phyloP scores from a whole-genome alignment of 2,888 invertebrate species.

The Molanna angustata region DNA sequence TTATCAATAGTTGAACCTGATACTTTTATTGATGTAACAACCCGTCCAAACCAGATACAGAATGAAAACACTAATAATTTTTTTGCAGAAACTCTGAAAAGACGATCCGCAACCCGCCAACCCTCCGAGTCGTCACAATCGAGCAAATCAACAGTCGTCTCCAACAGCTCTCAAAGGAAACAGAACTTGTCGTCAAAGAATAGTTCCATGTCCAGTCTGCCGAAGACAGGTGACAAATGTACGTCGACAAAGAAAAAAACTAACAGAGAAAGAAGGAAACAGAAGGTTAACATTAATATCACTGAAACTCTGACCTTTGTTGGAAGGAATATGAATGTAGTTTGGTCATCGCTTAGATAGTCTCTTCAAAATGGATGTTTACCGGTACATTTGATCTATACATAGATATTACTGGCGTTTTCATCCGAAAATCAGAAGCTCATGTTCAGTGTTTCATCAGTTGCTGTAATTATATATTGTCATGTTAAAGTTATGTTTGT shows the following conservation, averaged over 20 bases:
- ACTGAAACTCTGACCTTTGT: conserved; percentile 26
- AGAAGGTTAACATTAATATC: conserved; percentile 30
- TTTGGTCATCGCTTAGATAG: conserved; percentile 26
- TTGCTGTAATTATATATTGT: no score
- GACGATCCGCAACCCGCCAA: neutral
- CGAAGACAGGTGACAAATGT: conserved; percentile 25
- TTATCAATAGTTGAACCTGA: no score
- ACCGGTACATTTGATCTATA: conserved; percentile 13
- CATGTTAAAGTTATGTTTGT: no score
- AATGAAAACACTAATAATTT: no score
- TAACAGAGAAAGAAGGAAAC: conserved; percentile 24
- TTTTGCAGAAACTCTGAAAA: neutral
- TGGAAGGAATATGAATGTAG: conserved; percentile 26
- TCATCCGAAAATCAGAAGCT: no score
- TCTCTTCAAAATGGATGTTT: conserved; percentile 11
- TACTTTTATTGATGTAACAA: no score
- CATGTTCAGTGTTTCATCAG: no score
- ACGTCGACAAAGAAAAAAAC: conserved; percentile 21
- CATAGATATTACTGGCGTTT: no score
- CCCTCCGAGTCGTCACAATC: neutral
- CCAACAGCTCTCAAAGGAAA: neutral
- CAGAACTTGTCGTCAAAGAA: neutral
- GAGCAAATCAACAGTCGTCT: neutral
- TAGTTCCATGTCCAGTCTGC: neutral
- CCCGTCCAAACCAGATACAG: no score